Conservation (phyloP, 2,113 vertebrate genomes). For the Nycticebus coucang region DNA sequence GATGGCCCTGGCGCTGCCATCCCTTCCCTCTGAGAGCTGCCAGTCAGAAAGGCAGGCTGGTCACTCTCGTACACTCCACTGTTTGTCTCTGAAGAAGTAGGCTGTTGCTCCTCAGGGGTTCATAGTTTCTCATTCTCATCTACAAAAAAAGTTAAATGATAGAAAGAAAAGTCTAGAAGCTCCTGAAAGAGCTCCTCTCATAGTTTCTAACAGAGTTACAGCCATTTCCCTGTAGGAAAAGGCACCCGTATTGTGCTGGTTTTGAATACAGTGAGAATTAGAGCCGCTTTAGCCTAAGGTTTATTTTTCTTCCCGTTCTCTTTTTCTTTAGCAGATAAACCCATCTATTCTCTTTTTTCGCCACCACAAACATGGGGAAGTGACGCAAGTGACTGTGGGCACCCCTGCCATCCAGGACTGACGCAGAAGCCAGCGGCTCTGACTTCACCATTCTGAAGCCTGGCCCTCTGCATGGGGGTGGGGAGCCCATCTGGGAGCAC, state of each 20-base stretch:
- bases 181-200: not conserved
- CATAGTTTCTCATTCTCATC: not conserved
- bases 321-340: constrained; percentile 63
- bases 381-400: not conserved
- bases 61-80: rapidly evolving
- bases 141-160: not conserved
- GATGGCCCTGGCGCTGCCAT: not conserved
- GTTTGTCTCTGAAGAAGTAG: not conserved
- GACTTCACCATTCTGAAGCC: not conserved
- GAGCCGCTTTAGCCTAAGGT: not conserved
- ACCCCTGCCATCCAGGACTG: not conserved
- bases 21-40: not conserved
- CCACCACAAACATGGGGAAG: constrained; percentile 49
- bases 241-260: not conserved
- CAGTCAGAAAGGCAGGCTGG: not conserved
- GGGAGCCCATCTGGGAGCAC: not conserved
- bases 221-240: not conserved
- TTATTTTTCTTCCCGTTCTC: constrained; percentile 66
- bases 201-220: not conserved
- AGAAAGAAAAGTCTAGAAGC: not conserved
- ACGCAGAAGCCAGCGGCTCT: not conserved
- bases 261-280: not conserved
- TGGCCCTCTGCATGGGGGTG: not conserved
- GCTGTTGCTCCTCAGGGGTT: not conserved
- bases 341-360: not conserved